Conservation (phyloP, 1,140 invertebrate species). For the Cryptotermes secundus region DNA sequence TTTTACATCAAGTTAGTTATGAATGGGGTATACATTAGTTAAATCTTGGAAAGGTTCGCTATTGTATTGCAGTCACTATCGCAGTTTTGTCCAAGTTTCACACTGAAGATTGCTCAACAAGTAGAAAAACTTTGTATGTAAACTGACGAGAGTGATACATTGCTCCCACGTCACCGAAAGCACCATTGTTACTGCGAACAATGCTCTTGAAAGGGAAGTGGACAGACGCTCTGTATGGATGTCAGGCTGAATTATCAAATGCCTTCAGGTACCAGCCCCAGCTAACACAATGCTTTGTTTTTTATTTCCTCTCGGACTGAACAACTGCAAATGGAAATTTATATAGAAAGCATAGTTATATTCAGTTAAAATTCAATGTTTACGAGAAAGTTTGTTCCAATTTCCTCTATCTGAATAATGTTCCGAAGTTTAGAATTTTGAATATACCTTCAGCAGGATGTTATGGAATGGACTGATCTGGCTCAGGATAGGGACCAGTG, state of each 20-base stretch:
- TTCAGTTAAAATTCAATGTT: no score
- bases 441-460: no score
- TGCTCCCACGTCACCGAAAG: background rate
- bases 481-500: no score
- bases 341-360: no score
- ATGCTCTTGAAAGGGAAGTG: background rate
- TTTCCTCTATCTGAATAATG: no score
- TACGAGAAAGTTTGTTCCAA: no score
- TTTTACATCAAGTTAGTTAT: background rate
- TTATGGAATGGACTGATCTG: no score
- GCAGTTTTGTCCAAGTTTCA: background rate
- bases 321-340: background rate
- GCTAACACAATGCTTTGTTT: background rate
- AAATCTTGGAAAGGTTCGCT: background rate
- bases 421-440: no score
- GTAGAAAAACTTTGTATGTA: slow-evolving; percentile 14
- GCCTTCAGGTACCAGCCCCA: background rate
- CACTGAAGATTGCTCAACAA: slow-evolving; percentile 6
- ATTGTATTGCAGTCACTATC: background rate
- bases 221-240: background rate
- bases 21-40: background rate
- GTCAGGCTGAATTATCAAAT: slow-evolving; percentile 1
- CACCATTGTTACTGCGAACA: background rate
- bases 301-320: background rate
- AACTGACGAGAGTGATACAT: background rate